Percentiles rank a stretch among this genome's conserved stretches.
Evolutionary conservation across 2,797 vertebrate species (phyloP).

Genomic region (Tadarida brasiliensis): DNA sequence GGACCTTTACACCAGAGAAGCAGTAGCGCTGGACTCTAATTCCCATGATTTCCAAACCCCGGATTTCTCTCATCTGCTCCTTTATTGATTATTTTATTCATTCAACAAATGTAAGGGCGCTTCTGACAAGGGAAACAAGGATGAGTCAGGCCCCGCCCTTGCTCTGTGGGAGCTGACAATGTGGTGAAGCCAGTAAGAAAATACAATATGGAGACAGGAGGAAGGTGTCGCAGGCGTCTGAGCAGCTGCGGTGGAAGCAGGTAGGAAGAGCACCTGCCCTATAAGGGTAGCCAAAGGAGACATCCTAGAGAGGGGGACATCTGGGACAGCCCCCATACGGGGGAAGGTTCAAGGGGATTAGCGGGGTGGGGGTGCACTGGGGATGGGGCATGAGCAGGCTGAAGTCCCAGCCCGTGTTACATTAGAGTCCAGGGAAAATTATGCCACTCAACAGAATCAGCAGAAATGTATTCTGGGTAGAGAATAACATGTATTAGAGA

Average conservation of each 20-base stretch:
- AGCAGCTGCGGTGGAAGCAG: not conserved
- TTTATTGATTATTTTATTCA: conserved; percentile 49
- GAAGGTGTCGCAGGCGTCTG: not conserved
- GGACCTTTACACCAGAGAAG: not conserved
- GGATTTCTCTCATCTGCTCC: conserved; percentile 20
- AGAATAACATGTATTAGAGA: not conserved
- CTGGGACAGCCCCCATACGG: rapidly evolving
- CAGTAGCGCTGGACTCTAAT: not conserved
- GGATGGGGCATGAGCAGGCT: too few relatives aligned
- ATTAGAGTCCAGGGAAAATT: not conserved
- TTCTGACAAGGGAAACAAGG: not conserved
- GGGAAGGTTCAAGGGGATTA: not conserved
- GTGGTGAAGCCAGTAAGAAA: not conserved
- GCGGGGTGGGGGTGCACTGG: not conserved
- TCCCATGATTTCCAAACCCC: not conserved
- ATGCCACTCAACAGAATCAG: not conserved
- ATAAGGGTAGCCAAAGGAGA: not conserved
- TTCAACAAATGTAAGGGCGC: not conserved
- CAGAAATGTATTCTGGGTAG: not conserved
- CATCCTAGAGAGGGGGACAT: rapidly evolving
- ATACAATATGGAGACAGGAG: not conserved
- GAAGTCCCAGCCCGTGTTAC: not conserved
- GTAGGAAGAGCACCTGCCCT: not conserved
- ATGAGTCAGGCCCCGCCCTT: not conserved
- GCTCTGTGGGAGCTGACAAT: not conserved